A percentile compares a stretch with the other conserved stretches of the same genome.
phyloP scores from a whole-genome alignment of 2,113 vertebrate genomes.

The Gracilinanus agilis region DNA sequence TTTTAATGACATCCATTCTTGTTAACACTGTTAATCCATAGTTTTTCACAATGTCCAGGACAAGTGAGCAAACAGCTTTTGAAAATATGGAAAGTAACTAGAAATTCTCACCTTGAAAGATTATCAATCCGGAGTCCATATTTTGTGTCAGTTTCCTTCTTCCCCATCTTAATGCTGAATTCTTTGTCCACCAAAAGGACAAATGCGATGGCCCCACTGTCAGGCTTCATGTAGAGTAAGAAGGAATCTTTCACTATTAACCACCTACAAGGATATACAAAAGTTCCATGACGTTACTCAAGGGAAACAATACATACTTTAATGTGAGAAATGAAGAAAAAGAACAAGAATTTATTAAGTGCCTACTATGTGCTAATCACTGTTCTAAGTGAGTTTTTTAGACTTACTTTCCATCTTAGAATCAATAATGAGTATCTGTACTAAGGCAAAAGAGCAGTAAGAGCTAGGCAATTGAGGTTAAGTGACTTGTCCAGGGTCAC shows the following conservation, averaged over 20 bases:
- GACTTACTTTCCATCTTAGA: no score
- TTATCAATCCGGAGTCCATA: slow-evolving; percentile 95
- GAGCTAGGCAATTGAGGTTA: no score
- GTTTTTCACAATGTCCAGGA: not conserved
- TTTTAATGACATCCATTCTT: not conserved
- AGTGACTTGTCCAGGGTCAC: no score
- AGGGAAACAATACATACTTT: not conserved
- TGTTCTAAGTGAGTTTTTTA: not conserved
- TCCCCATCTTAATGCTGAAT: slow-evolving; percentile 96
- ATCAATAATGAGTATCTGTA: no score
- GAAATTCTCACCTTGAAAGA: slow-evolving; percentile 90
- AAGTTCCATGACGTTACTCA: not conserved
- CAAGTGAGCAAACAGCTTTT: not conserved
- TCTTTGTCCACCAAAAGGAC: slow-evolving; percentile 96
- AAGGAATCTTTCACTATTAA: slow-evolving; percentile 98
- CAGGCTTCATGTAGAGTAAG: slow-evolving; percentile 95
- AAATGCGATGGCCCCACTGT: slow-evolving; percentile 93
- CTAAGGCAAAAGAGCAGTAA: no score
- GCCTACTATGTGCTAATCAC: not conserved
- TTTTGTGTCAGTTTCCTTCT: slow-evolving; percentile 94
- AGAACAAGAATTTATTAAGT: not conserved
- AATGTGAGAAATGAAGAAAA: not conserved
- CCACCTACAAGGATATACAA: slow-evolving; percentile 87
- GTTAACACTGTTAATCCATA: not conserved
- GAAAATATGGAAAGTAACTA: slow-evolving; percentile 9